Conservation (phyloP, 2,888 invertebrate genomes). For the Mayetiola destructor region DNA sequence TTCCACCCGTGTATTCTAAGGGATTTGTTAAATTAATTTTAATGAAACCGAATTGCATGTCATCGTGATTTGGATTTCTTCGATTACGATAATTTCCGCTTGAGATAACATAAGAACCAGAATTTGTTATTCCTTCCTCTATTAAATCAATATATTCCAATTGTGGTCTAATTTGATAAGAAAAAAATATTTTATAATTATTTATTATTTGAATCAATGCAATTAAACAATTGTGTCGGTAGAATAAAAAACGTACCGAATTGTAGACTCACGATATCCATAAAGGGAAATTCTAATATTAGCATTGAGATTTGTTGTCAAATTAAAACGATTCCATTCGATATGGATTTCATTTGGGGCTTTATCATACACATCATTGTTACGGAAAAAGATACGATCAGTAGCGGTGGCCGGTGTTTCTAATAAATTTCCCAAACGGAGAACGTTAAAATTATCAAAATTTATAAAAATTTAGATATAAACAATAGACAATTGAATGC, state of each 20-base stretch:
- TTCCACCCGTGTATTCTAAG: conserved; percentile 45
- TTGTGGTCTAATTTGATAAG: conserved; percentile 42
- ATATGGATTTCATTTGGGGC: conserved; percentile 61
- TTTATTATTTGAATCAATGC: conserved; percentile 1
- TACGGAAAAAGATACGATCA: conserved; percentile 70
- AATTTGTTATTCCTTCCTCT: conserved; percentile 48
- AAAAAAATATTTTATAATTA: neutral
- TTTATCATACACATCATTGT: conserved; percentile 54
- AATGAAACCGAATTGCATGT: conserved; percentile 73
- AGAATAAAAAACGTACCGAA: conserved; percentile 32
- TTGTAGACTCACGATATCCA: conserved; percentile 78
- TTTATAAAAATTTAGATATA: neutral
- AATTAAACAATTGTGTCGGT: neutral
- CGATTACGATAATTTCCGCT: conserved; percentile 57
- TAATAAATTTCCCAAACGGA: conserved; percentile 25
- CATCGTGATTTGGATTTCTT: conserved; percentile 51
- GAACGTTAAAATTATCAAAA: neutral
- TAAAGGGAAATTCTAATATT: conserved; percentile 69
- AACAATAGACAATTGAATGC: conserved; percentile 23
- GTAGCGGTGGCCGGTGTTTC: conserved; percentile 81
- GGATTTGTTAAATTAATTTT: conserved; percentile 78
- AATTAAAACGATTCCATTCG: conserved; percentile 72
- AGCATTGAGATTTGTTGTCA: conserved; percentile 64
- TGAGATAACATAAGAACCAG: conserved; percentile 56
- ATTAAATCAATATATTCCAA: conserved; percentile 66